Base-by-base conservation (phyloP, 2,113 vertebrate species). In the Eretmochelys imbricata region DNA sequence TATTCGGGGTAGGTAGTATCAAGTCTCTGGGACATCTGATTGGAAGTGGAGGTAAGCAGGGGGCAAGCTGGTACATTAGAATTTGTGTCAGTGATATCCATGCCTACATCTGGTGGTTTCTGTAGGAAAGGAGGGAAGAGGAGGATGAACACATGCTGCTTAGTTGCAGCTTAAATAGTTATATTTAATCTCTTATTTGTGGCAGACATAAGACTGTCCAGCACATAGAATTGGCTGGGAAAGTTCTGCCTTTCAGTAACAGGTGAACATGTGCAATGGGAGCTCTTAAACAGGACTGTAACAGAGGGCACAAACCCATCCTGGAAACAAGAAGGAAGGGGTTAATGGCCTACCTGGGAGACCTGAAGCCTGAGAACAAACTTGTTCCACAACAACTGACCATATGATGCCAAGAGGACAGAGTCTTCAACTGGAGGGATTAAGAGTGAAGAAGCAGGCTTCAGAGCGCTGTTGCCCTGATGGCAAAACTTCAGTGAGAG, bases 151-250 rank as follows among this genome's bases (percentile, higher is more conserved):
- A 48, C 53, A 48, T 81, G 59, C 38, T 59, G 57, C 95, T 88
- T 62, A 79, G 82, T 49, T 50, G 82, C 90, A 53, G n/a, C 84
- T 91, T 91, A 84, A 93, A 82, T 35, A 29, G 5, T 84, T 95
- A 49, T 65, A 82, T 72, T 95, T 57, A 93, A 97, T n/a, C 82
- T 94, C 19, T 90, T 93, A 85, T 92, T 72, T 88, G 54, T 42
- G 1, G 17, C 59, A 22, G 48, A 38, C 0, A 55, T 27, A 81
- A 93, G 76, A 55, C 80, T 53, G 51, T 82, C 59, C 35, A 48
- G 57, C 69, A 82, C 80, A 65, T 87, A 54, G 81, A 90, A 85
- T 42, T 14, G 8, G 12, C n/a, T 96, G 24, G 87, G 83, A 96
- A 84, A 78, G 81, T 87, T 84, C 16, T 80, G 20, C 11, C 48